Percentiles rank a stretch among this genome's conserved stretches.
phyloP scores from a whole-genome alignment of 2,113 vertebrate genomes.

The Phycodurus eques region DNA sequence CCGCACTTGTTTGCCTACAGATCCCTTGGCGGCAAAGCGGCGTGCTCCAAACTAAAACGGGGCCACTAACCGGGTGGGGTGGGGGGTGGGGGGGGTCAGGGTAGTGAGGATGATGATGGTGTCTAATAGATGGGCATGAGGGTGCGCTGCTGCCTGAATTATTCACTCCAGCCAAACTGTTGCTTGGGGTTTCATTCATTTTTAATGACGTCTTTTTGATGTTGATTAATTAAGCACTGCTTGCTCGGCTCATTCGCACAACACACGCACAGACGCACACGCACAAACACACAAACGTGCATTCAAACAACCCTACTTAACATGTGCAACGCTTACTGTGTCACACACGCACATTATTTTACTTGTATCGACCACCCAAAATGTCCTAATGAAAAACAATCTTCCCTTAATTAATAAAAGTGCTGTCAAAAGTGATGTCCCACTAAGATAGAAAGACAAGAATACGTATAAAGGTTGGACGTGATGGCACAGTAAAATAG shows the following conservation, averaged over 20 bases:
- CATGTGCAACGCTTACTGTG: neutral
- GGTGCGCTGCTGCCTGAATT: constrained; percentile 70
- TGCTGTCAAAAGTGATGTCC: neutral
- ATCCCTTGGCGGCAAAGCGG: constrained; percentile 38
- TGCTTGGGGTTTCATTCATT: constrained; percentile 74
- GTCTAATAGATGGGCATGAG: constrained; percentile 67
- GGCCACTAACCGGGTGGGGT: constrained; percentile 25
- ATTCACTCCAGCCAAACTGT: constrained; percentile 77
- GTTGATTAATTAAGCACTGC: constrained; percentile 79
- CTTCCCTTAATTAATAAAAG: neutral
- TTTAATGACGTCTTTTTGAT: constrained; percentile 79
- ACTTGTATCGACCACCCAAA: neutral
- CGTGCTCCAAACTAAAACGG: constrained; percentile 64
- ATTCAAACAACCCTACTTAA: constrained; percentile 11
- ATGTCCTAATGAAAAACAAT: neutral
- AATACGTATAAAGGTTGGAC: neutral
- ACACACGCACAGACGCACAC: constrained; percentile 12
- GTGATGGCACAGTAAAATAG: neutral
- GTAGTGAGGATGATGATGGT: constrained; percentile 51
- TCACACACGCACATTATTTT: constrained; percentile 1
- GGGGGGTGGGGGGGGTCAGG: neutral
- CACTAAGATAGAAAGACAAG: neutral
- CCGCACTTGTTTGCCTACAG: constrained; percentile 59
- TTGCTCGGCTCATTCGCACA: constrained; percentile 64
- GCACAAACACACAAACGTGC: neutral